Evolutionary conservation across 2,888 invertebrate genomes (phyloP).

Genomic region (Drosophila neotestacea): DNA sequence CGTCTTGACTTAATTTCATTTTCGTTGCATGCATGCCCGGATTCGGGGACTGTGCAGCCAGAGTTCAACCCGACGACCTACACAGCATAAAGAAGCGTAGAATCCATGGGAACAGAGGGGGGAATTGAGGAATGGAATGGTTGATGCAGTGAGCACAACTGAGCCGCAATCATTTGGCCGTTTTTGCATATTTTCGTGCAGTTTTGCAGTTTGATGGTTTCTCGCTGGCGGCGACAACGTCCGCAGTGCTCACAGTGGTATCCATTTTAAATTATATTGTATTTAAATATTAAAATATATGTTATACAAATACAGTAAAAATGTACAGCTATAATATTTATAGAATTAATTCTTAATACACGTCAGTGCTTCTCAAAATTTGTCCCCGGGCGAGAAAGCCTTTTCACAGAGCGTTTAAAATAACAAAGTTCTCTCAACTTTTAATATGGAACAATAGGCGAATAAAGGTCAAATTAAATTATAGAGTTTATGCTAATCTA

Average conservation of each 20-base stretch:
- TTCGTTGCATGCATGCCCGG: constrained; percentile 74
- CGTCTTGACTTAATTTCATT: constrained; percentile 80
- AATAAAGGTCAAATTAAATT: too few species aligned
- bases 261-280: neutral
- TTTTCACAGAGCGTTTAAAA: too few species aligned
- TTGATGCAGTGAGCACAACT: constrained; percentile 62
- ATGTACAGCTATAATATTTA: too few species aligned
- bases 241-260: constrained; percentile 52
- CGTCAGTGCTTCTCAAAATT: too few species aligned
- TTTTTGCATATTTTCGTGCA: constrained; percentile 78
- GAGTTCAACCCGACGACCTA: constrained; percentile 48
- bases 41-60: constrained; percentile 46
- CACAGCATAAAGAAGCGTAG: constrained; percentile 32
- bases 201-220: constrained; percentile 73
- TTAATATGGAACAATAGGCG: too few species aligned
- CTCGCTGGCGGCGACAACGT: constrained; percentile 52
- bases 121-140: constrained; percentile 24
- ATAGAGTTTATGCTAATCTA: too few species aligned
- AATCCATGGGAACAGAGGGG: neutral
- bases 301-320: neutral
- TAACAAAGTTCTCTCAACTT: too few species aligned
- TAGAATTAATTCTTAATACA: too few species aligned
- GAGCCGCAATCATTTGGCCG: constrained; percentile 79
- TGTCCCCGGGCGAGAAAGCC: too few species aligned
- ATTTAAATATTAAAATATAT: neutral